Conservation (phyloP, 1,140 invertebrate genomes). For the Ceratitis capitata region DNA sequence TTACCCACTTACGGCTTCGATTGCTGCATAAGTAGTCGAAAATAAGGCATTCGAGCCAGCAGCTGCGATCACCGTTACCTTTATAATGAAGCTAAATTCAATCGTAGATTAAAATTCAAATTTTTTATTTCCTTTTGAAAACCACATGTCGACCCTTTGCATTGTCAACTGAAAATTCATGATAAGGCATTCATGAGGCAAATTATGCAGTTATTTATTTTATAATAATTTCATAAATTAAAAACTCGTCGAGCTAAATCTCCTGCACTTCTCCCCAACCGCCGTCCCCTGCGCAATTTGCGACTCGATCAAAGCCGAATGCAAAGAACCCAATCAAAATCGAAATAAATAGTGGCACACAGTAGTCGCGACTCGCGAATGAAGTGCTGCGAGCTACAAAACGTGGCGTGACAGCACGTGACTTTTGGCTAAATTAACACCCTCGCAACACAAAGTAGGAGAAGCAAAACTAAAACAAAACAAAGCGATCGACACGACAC, state of each 20-base stretch:
- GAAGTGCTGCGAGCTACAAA: neutral
- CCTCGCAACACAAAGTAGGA: neutral
- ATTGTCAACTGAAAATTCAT: no score
- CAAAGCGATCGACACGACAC: neutral
- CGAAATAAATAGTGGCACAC: constrained; percentile 9
- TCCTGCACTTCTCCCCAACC: neutral
- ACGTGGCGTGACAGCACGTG: constrained; percentile 24
- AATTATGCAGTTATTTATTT: no score
- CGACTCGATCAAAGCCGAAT: neutral
- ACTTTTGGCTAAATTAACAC: constrained; percentile 35
- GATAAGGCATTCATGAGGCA: no score
- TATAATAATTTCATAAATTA: no score
- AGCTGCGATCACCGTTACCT: no score
- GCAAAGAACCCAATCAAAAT: neutral
- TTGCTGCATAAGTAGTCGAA: no score
- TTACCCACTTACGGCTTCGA: no score
- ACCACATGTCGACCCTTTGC: no score
- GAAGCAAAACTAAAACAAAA: neutral
- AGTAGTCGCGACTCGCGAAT: neutral
- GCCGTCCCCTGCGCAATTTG: neutral
- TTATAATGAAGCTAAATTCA: no score
- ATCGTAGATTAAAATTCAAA: no score
- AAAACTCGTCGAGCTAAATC: neutral
- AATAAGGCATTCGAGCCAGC: no score
- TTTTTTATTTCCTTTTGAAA: no score